Evolutionary conservation across 2,888 invertebrate genomes (phyloP), one percentile per base, ranked within the genome.

Genomic region (Aleiodes alternator): DNA sequence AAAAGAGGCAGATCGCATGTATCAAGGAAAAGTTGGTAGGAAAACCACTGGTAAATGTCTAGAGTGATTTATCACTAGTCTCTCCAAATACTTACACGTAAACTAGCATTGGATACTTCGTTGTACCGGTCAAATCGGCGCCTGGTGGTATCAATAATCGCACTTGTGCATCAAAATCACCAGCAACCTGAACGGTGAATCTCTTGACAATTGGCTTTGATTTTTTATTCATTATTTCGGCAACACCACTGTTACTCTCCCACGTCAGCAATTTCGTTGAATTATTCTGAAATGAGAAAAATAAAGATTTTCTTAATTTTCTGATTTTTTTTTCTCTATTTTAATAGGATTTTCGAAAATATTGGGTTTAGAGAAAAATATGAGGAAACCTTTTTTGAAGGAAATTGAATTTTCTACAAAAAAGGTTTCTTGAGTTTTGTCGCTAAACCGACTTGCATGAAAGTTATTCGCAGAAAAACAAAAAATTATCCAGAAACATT

Each of bases 91-190:
- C 95, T 93, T 91, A 97, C 93, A 97, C 96, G 87, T 95, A 95
- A 75, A 97, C 93, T 48, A 97, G 90, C 90, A 97, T 92, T 0
- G 97, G 96, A 85, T 97, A 95, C 86, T 96, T 94, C 2, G 92
- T 94, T 34, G 90, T 88, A 38, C 94, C 94, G 53, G 92, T 92
- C 64, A 91, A 90, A 86, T 93, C 93, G 78, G 95, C 92, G 82
- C 95, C 93, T 0, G 93, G 92, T 0, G 97, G 97, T 61, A 96
- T 90, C 86, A 94, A 93, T 50, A 97, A 90, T 78, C 93, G 91
- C 0, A 96, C 96, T 79, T 95, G 94, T 1, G 96, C 96, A 51
- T 92, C 92, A 66, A 93, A 93, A 3, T 93, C 94, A n/a, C 91
- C 92, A 0, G 92, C 92, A 4, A 95, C 90, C 0, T 93, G 92